Percentiles rank a stretch among this genome's conserved stretches.
phyloP scores from a whole-genome alignment of 2,113 vertebrate genomes.

The Holacanthus passer region DNA sequence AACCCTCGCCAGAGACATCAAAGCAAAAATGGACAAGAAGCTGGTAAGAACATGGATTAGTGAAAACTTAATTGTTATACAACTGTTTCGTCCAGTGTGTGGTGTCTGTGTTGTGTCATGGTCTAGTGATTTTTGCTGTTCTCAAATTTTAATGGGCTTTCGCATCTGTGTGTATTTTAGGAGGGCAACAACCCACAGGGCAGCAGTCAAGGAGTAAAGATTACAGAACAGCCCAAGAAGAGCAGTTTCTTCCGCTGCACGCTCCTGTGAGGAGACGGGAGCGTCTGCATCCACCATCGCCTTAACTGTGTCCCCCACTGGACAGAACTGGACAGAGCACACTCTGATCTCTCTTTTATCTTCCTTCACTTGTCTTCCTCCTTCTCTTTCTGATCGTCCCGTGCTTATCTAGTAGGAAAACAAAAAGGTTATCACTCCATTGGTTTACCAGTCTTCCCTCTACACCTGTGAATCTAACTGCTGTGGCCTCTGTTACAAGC shows the following conservation, averaged over 20 bases:
- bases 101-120: not conserved
- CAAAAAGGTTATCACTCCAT: not conserved
- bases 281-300: constrained; percentile 78
- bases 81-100: not conserved
- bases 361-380: constrained; percentile 50
- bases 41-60: constrained; percentile 86
- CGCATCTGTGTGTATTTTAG: constrained; percentile 76
- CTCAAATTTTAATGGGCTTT: not conserved
- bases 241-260: constrained; percentile 96
- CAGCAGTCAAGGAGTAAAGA: constrained; percentile 93
- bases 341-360: constrained; percentile 70
- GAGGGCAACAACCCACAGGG: constrained; percentile 96
- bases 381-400: constrained; percentile 12
- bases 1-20: constrained; percentile 98
- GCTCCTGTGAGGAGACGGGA: constrained; percentile 88
- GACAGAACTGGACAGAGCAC: constrained; percentile 89
- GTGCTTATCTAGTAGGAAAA: constrained; percentile 38
- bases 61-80: not conserved
- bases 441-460: constrained; percentile 32
- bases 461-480: constrained; percentile 52
- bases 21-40: constrained; percentile 99
- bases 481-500: constrained; percentile 53
- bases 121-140: not conserved
- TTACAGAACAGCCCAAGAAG: constrained; percentile 95
- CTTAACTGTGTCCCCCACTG: constrained; percentile 84